phyloP scores from a whole-genome alignment of 2,113 vertebrate species.

The Nesoenas mayeri region DNA sequence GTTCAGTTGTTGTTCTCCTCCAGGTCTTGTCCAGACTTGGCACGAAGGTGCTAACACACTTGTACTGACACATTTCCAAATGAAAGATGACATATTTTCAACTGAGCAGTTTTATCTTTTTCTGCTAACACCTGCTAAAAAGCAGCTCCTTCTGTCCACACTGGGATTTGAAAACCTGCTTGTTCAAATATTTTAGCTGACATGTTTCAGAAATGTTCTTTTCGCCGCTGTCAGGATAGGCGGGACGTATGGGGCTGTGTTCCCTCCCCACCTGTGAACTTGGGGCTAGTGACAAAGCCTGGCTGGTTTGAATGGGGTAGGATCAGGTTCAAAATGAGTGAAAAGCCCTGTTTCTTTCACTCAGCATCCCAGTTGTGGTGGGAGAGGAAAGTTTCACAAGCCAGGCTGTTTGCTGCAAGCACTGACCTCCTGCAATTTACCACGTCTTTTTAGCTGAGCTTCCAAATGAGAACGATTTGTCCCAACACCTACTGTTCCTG shows the following conservation, averaged over 20 bases:
- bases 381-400: background rate
- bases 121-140: conserved; percentile 55
- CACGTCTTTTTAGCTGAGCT: background rate
- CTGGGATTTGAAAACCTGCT: conserved; percentile 19
- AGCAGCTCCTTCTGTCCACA: conserved; percentile 38
- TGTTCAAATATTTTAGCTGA: conserved; percentile 35
- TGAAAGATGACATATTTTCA: conserved; percentile 56
- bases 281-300: background rate
- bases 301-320: background rate
- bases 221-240: background rate
- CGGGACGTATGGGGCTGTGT: background rate
- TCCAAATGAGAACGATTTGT: background rate
- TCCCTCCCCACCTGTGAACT: background rate
- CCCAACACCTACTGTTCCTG: background rate
- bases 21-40: conserved; percentile 32
- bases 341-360: background rate
- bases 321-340: background rate
- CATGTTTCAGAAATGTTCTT: conserved; percentile 34
- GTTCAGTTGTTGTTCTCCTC: background rate
- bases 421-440: fast-evolving
- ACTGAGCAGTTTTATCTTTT: conserved; percentile 38
- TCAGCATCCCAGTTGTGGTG: background rate
- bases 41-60: conserved; percentile 8
- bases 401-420: background rate
- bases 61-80: conserved; percentile 56